Base-by-base conservation (phyloP, 2,888 invertebrate species). In the Neoaliturus tenellus region DNA sequence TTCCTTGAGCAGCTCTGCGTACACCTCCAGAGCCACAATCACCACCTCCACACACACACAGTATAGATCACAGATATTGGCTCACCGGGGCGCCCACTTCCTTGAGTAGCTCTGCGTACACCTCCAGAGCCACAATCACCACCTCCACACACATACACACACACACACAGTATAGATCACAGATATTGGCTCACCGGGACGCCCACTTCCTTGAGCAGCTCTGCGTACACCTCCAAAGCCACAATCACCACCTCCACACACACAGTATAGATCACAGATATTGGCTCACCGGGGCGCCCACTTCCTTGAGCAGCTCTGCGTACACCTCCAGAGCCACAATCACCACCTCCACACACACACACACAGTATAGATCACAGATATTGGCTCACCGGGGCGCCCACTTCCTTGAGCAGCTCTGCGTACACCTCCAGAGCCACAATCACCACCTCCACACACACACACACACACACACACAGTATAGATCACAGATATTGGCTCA, bases 41-140 rank as follows among this genome's bases (percentile, higher is more conserved):
- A 94, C 96, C 25, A 96, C 95, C 8, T 92, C 90, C 94, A 91
- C 87, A 95, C 94, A 81, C 91, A 91, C 85, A 95, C 95, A 25
- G 92, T 92, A 83, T 93, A 92, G 82, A 95, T 93, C n/a, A n/a
- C n/a, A n/a, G 23, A 95, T 91, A 87, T 94, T 93, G 0, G 94
- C 62, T 28, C 1, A 62, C 93, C 48, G 92, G 91, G 0, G 90
- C 89, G 85, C 94, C 93, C 14, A 95, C 89, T 86, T 94, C 93
- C 83, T 93, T 93, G 73, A 96, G 90, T 73, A 96, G 89, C 80
- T 93, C 92, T 8, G 92, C 91, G 75, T 93, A 92, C 0, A 93
- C 92, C 85, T 95, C 95, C 10, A 96, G 91, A 12, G 94, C 94
- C 17, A 93, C 91, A 90, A 94, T 94, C 0, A 94, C 96, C 25